phyloP scores from a whole-genome alignment of 1,140 invertebrate genomes.

The Theocolax elegans region DNA sequence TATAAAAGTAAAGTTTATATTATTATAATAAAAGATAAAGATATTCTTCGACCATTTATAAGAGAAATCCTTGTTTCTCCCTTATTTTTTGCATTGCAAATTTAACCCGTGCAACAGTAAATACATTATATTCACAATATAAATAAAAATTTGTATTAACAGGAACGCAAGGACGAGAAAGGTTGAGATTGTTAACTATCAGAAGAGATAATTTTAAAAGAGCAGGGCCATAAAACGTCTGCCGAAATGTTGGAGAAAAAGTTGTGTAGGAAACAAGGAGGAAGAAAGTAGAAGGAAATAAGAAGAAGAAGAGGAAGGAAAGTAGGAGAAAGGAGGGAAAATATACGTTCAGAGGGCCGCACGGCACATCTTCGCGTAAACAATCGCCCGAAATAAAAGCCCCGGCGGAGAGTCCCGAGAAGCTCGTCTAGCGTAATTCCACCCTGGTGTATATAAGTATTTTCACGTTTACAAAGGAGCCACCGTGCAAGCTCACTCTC shows the following conservation, averaged over 20 bases:
- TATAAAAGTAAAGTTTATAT: no score
- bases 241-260: not conserved
- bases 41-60: no score
- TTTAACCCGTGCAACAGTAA: no score
- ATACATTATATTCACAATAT: no score
- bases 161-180: no score
- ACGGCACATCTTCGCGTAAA: conserved; percentile 10
- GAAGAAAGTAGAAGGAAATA: not conserved
- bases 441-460: not conserved
- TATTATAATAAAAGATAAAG: no score
- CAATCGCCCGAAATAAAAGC: conserved; percentile 18
- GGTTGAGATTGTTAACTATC: no score
- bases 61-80: no score
- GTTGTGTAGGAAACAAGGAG: not conserved
- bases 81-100: no score
- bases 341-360: not conserved
- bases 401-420: not conserved
- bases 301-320: not conserved
- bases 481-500: no score
- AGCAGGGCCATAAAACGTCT: not conserved
- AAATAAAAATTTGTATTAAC: no score
- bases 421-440: conserved; percentile 14
- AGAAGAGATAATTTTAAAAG: conserved; percentile 21
- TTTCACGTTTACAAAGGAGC: conserved; percentile 9
- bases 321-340: not conserved